phyloP scores from a whole-genome alignment of 2,113 vertebrate species.

The Tragelaphus imberbis region DNA sequence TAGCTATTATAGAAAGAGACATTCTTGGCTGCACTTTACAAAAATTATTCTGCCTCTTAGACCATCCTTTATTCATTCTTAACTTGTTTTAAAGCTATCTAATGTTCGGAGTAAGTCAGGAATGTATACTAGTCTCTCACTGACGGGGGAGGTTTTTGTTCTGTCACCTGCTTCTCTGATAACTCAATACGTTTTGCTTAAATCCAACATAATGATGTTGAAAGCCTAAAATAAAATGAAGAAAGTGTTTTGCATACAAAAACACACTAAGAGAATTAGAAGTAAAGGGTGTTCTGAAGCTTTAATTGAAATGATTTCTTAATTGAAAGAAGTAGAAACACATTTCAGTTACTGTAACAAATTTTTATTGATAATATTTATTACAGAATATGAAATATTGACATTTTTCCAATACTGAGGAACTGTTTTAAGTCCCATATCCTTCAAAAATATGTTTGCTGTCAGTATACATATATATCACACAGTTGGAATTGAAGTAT shows the following conservation, averaged over 20 bases:
- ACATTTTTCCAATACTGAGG: not conserved
- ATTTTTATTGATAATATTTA: not conserved
- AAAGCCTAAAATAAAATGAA: not conserved
- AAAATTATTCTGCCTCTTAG: slow-evolving; percentile 55
- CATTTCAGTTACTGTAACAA: not conserved
- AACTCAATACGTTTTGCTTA: slow-evolving; percentile 17
- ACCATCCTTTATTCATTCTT: slow-evolving; percentile 57
- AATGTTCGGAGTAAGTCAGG: slow-evolving; percentile 27
- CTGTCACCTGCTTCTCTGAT: not conserved
- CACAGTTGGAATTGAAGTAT: not conserved
- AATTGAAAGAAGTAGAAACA: not conserved
- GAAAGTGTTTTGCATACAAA: not conserved
- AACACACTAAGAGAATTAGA: not conserved
- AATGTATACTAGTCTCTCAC: not conserved
- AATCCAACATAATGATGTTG: not conserved
- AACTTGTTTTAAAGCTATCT: slow-evolving; percentile 34
- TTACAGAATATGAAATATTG: not conserved
- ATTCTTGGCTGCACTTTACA: slow-evolving; percentile 52
- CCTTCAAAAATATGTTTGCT: not conserved
- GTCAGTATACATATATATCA: not conserved
- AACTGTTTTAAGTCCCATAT: not conserved
- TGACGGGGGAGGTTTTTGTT: not conserved
- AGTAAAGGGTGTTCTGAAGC: not conserved
- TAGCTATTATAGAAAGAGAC: slow-evolving; percentile 66
- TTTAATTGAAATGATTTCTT: not conserved